Evolutionary conservation across 2,888 invertebrate species (phyloP), one percentile per base, ranked within the genome.

Genomic region (Chironomus riparius): DNA sequence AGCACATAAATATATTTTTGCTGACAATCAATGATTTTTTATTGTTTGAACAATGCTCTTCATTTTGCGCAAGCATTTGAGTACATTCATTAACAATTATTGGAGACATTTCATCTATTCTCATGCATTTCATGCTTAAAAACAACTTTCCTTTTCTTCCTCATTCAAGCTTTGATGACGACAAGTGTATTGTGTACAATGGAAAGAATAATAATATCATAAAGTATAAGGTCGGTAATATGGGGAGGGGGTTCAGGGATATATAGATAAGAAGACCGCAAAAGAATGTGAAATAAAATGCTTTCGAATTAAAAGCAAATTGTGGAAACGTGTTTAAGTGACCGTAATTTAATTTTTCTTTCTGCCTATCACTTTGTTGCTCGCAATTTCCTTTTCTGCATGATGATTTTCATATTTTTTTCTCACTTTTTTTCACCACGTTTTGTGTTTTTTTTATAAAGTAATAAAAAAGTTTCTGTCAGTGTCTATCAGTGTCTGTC

Each of bases 321-420:
- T 61, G 72, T 47, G 6, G 38, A 47, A 73, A 73, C 72, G 72
- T 73, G 72, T 38, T 73, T 38, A 73, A 73, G 72, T 73, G 72
- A 73, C 62, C 62, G 62, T 73, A 47, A 70, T 71, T 56, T 56
- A 70, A 18, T 70, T 70, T 47, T 24, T 28, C 68, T 38, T 70
- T 28, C 68, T n/a, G 15, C 47, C n/a, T n/a, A 21, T 18, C 47
- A 38, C 70, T 15, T n/a, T 70, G 47, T 38, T 38, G 1, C 38
- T 38, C 38, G 38, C 38, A 38, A n/a, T 38, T 38, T 38, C 38
- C 38, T 38, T 38, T 38, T 38, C 10, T 10, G 38, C 38, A 1
- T 38, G 10, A 38, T 38, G 10, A 38, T 38, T 38, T 38, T 38
- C 38, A 38, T 28, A 28, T 38, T 38, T 38, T 38, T 38, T 38